Evolutionary conservation across 2,113 vertebrate genomes (phyloP).

Genomic region (Hiodon alosoides): DNA sequence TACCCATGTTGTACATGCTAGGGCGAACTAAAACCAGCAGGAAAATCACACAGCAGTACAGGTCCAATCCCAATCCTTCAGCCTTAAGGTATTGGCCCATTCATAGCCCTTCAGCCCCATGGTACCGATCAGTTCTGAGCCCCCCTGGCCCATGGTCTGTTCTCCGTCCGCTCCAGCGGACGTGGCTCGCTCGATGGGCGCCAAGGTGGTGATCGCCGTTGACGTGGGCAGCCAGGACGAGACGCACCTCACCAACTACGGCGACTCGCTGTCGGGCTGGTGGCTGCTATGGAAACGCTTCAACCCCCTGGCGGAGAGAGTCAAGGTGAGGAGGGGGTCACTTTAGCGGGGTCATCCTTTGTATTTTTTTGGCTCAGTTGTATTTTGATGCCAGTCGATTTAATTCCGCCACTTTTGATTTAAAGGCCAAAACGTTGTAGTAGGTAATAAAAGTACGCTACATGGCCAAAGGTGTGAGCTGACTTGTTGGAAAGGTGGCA

Average conservation of each 20-base stretch:
- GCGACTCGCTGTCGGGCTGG: constrained; percentile 83
- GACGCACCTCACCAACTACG: constrained; percentile 86
- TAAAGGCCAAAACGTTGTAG: too few relatives aligned
- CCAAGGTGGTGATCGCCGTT: constrained; percentile 84
- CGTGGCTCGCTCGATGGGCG: constrained; percentile 81
- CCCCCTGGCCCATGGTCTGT: background rate
- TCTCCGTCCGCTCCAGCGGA: constrained; percentile 61
- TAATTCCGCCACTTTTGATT: too few relatives aligned
- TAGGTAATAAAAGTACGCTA: too few relatives aligned
- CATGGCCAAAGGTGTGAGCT: too few relatives aligned
- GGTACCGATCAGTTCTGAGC: too few relatives aligned
- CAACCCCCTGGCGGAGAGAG: constrained; percentile 79
- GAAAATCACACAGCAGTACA: too few relatives aligned
- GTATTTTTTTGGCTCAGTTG: background rate
- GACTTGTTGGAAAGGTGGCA: too few relatives aligned
- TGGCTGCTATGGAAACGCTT: constrained; percentile 92
- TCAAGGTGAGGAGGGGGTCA: constrained; percentile 66
- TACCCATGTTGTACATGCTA: background rate
- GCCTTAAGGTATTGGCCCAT: too few relatives aligned
- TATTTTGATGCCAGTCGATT: too few relatives aligned
- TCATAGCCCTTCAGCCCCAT: too few relatives aligned
- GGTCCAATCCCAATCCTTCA: too few relatives aligned
- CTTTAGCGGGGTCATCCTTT: background rate
- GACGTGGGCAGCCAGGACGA: constrained; percentile 87
- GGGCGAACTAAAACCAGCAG: too few relatives aligned